Evolutionary conservation across 2,113 vertebrate genomes (phyloP).

Genomic region (Accipiter cooperii): DNA sequence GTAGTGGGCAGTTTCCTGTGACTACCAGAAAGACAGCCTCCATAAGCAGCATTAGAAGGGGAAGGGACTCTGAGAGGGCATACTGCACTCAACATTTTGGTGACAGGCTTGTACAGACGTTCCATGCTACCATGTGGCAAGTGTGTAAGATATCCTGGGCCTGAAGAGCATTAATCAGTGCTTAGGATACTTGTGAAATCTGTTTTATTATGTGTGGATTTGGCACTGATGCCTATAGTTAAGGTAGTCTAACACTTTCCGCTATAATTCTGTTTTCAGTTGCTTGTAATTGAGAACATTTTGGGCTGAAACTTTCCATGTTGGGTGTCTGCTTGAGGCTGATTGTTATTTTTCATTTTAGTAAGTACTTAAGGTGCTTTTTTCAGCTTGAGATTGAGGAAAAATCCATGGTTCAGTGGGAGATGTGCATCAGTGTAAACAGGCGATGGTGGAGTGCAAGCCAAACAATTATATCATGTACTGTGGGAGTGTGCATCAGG

Average conservation of each 20-base stretch:
- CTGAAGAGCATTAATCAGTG: not conserved
- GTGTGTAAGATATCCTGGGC: not conserved
- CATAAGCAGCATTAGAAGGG: not conserved
- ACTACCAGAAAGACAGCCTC: not conserved
- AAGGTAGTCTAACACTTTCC: slow-evolving; percentile 23
- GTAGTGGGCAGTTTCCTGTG: not conserved
- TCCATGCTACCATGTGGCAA: not conserved
- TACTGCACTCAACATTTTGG: not conserved
- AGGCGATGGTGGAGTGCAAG: not conserved
- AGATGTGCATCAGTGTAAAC: not conserved
- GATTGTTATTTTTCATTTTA: not conserved
- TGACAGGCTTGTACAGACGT: not conserved
- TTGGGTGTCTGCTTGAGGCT: not conserved
- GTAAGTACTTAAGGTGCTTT: not conserved
- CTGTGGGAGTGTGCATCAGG: not conserved
- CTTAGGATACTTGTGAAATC: not conserved
- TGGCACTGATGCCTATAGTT: not conserved
- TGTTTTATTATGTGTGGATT: slow-evolving; percentile 19
- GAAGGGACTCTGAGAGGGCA: not conserved
- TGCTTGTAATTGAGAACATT: not conserved
- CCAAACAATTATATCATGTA: not conserved
- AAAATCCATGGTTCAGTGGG: not conserved
- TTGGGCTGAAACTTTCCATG: not conserved
- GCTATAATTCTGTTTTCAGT: slow-evolving; percentile 16
- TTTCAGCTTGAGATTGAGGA: not conserved